These are phyloP conservation scores for Drosophila anomelani DNA, from an alignment of 2,888 invertebrate species.

Conservation along the genomic window DNA sequence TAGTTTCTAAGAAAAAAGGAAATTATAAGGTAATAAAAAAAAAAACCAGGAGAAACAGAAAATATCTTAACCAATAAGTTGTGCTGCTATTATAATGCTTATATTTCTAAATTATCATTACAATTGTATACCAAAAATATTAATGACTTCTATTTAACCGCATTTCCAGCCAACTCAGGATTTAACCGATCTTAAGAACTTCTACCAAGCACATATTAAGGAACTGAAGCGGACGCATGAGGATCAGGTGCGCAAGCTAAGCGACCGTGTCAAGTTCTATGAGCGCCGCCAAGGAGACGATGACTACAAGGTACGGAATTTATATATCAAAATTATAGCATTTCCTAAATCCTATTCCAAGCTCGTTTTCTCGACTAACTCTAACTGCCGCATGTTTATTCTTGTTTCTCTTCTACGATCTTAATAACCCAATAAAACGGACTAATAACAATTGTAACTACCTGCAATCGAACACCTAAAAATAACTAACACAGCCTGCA, in stretches of 20 bases:
- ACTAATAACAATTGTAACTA: conserved; percentile 49
- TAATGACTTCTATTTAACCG: too few species aligned
- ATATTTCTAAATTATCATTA: too few species aligned
- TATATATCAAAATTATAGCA: neutral
- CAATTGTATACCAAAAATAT: too few species aligned
- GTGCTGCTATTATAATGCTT: too few species aligned
- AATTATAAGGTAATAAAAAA: too few species aligned
- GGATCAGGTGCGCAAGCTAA: conserved; percentile 78
- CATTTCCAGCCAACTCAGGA: conserved; percentile 69
- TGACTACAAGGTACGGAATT: conserved; percentile 82
- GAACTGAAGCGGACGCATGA: conserved; percentile 81
- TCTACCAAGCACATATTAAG: conserved; percentile 83
- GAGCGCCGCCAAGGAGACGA: conserved; percentile 83
- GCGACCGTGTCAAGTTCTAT: conserved; percentile 80
- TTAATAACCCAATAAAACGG: conserved; percentile 63
- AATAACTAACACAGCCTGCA: conserved; percentile 57
- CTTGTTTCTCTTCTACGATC: conserved; percentile 59
- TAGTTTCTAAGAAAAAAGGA: too few species aligned
- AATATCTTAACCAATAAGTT: too few species aligned
- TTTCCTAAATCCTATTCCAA: neutral
- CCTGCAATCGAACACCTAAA: conserved; percentile 51
- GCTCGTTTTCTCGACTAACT: conserved; percentile 49
- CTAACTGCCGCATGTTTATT: conserved; percentile 76
- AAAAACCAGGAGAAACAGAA: too few species aligned
- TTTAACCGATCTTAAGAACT: conserved; percentile 80